Evolutionary conservation across 2,113 vertebrate genomes (phyloP).

Genomic region (Romanogobio albipinnatus): DNA sequence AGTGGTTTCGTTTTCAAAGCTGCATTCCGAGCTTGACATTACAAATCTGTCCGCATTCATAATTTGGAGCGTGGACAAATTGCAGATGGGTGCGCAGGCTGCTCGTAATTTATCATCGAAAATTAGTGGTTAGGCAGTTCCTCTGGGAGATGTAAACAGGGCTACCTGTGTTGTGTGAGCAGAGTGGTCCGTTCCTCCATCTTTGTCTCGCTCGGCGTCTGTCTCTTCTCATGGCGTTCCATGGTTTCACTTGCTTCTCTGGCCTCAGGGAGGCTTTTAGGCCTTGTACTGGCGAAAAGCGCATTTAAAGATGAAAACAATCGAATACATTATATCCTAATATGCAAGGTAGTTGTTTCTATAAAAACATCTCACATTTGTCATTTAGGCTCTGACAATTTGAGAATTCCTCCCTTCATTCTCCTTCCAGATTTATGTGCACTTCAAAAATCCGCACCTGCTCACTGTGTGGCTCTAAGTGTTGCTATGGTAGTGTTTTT

Average conservation of each 20-base stretch:
- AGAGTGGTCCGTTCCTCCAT: background rate
- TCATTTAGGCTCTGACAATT: background rate
- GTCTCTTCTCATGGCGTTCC: background rate
- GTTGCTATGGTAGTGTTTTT: slow-evolving; percentile 45
- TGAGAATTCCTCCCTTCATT: slow-evolving; percentile 32
- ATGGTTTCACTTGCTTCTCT: background rate
- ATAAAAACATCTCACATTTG: background rate
- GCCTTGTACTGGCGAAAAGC: background rate
- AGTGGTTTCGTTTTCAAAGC: slow-evolving; percentile 4
- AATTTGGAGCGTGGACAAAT: slow-evolving; percentile 65
- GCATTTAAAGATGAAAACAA: background rate
- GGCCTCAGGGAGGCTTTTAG: background rate
- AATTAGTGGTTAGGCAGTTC: slow-evolving; percentile 55
- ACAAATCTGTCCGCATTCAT: slow-evolving; percentile 65
- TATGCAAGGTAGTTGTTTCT: background rate
- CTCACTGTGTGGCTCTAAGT: slow-evolving; percentile 37
- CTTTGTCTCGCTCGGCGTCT: background rate
- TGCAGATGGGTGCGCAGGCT: slow-evolving; percentile 60
- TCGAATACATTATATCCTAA: background rate
- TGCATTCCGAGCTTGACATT: slow-evolving; percentile 52
- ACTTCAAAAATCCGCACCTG: slow-evolving; percentile 48
- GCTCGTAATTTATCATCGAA: slow-evolving; percentile 66
- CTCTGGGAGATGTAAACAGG: slow-evolving; percentile 55
- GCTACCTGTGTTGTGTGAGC: slow-evolving; percentile 50
- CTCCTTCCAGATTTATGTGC: slow-evolving; percentile 41